Base-by-base conservation (phyloP, 2,113 vertebrate species). In the Clarias magur region DNA sequence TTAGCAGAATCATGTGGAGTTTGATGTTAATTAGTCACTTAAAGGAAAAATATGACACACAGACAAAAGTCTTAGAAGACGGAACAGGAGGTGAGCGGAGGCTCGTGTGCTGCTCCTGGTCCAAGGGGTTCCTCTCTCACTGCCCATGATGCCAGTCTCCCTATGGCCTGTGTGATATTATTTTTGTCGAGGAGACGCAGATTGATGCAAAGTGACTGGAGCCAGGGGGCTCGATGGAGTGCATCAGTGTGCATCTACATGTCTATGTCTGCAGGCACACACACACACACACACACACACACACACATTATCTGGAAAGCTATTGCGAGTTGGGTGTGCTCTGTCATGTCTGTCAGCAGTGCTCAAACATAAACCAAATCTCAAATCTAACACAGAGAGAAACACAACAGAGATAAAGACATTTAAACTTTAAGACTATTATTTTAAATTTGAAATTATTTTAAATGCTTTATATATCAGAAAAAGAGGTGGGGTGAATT, bases 141-240 rank as follows among this genome's bases (percentile, higher is more conserved):
- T 87, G 87, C 63, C 91, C 91, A 91, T 93, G 92, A 93, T 92
- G 93, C 92, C 91, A 76, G 82, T 80, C 86, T 92, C 88, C 90
- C 93, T 94, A 70, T 91, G 89, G 89, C 87, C 87, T 73, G 84
- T 84, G 88, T 93, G 88, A 93, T 93, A 93, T 94, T 96, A 94
- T 94, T 95, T 95, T 94, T 95, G 94, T 94, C 93, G 94, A 94
- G 92, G 90, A 93, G 85, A 91, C 86, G 92, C 93, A 91, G 94
- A 95, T 93, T 95, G 94, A 96, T 95, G 93, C 88, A 89, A 94
- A 94, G 94, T 93, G 95, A 96, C 93, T 92, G 94, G 86, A 91
- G 93, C 95, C 88, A 86, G 94, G 94, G 94, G 92, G 91, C 85
- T 89, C 89, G 93, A 93, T 83, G 91, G 89, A 90, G 91, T 91